Evolutionary conservation across 2,888 invertebrate genomes (phyloP).

Genomic region (Anoplius nigerrimus): DNA sequence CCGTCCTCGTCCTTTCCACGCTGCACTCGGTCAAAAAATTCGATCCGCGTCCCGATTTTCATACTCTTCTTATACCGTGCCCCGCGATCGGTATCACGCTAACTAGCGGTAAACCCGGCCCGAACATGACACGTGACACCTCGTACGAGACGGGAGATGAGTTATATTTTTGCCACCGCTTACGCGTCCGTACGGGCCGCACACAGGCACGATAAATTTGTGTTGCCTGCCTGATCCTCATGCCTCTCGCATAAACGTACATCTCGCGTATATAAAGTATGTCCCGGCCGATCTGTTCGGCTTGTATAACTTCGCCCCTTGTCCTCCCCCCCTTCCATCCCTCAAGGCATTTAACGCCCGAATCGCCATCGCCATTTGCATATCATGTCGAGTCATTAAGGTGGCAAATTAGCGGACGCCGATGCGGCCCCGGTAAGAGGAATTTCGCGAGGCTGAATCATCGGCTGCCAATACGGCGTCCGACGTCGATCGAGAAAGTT

Average conservation of each 20-base stretch:
- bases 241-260: too few relatives aligned
- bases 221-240: too few relatives aligned
- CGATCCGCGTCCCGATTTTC: not conserved
- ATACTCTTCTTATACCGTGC: not conserved
- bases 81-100: slow-evolving; percentile 12
- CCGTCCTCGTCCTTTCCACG: not conserved
- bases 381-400: slow-evolving; percentile 47
- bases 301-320: not conserved
- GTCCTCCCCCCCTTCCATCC: too few relatives aligned
- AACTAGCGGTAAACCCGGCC: slow-evolving; percentile 31
- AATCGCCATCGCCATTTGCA: slow-evolving; percentile 39
- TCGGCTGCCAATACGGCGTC: too few relatives aligned
- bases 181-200: slow-evolving; percentile 13
- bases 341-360: slow-evolving; percentile 25
- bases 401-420: slow-evolving; percentile 41
- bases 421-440: slow-evolving; percentile 13
- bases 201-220: too few relatives aligned
- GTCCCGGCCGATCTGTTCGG: too few relatives aligned
- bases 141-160: slow-evolving; percentile 16
- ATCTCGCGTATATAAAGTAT: too few relatives aligned
- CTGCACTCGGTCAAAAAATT: not conserved
- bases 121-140: slow-evolving; percentile 19
- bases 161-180: slow-evolving; percentile 36
- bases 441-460: too few relatives aligned
- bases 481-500: too few relatives aligned